Percentiles rank a stretch among this genome's conserved stretches.
These are phyloP conservation scores for Cyprinodon variegatus DNA, from an alignment of 2,113 vertebrate species.

Conservation along the genomic window DNA sequence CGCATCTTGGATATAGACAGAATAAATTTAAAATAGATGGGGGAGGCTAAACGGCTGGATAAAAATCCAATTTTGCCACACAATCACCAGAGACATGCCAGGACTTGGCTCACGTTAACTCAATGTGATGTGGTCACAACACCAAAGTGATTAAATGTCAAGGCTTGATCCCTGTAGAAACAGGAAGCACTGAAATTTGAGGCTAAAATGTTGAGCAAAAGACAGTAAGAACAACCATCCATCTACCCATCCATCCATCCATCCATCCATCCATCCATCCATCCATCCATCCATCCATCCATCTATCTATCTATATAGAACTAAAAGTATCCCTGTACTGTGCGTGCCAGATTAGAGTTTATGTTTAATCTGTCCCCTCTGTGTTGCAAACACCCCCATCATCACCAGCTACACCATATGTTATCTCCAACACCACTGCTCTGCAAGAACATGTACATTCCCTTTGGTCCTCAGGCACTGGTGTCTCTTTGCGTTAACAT, in stretches of 20 bases:
- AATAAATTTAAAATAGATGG: slow-evolving; percentile 60
- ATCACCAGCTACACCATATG: slow-evolving; percentile 57
- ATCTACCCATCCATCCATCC: no score
- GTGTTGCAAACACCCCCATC: slow-evolving; percentile 18
- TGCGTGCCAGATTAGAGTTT: slow-evolving; percentile 64
- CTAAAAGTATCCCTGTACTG: slow-evolving; percentile 6
- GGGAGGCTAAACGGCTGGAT: slow-evolving; percentile 61
- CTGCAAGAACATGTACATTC: slow-evolving; percentile 48
- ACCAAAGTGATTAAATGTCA: slow-evolving; percentile 65
- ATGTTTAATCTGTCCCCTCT: slow-evolving; percentile 68
- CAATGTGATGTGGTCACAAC: slow-evolving; percentile 55
- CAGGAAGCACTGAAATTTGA: slow-evolving; percentile 12
- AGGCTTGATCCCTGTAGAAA: slow-evolving; percentile 40
- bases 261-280: no score
- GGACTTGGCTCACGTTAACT: slow-evolving; percentile 53
- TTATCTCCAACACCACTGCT: slow-evolving; percentile 58
- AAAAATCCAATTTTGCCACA: slow-evolving; percentile 73
- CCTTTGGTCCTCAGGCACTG: slow-evolving; percentile 48
- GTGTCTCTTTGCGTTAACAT: slow-evolving; percentile 58
- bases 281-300: no score
- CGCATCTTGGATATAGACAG: slow-evolving; percentile 50
- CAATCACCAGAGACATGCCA: slow-evolving; percentile 64
- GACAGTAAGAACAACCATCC: no score
- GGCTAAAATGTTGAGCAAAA: background rate
- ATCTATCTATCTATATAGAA: no score